Base-by-base conservation (phyloP, 2,888 invertebrate genomes). In the Acronicta leporina region DNA sequence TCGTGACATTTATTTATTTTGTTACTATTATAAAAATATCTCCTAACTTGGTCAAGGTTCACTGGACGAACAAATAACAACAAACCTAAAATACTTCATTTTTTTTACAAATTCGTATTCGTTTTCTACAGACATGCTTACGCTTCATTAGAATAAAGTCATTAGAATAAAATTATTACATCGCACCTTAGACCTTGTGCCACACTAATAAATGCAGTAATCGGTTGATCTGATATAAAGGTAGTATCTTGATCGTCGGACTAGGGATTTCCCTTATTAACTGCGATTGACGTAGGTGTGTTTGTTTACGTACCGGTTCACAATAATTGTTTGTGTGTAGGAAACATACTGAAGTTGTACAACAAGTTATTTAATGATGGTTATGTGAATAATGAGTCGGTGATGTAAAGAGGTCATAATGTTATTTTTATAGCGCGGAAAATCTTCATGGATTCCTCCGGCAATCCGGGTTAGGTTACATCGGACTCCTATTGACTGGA, bases 261-360 rank as follows among this genome's bases (percentile, higher is more conserved):
- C 40, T 7, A 55, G 55, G 59, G 64, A 64, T 59, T 64, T 52
- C 64, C 61, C 48, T 52, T 55, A 48, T 35, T 49, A 38, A 25
- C 41, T 49, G 15, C 49, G 42, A 62, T 57, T 63, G 57, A 63
- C 52, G 63, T 48, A 52, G 35, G n/a, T 40, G 6, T 50, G 33
- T 33, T 46, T 46, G 33, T 47, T 47, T 33, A 16, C 7, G 11
- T 41, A 41, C 15, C n/a, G 30, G 41, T 50, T 40, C 14, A n/a
- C 20, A 13, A 48, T 20, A 38, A 48, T 48, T 48, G 48, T 48
- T 38, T 48, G 38, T 40, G 7, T 25, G 20, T 13, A 68, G 46
- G 43, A 68, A 68, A 55, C 43, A n/a, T 43, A 61, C 16, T 40
- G 10, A 10, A 59, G 15, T 33, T 11, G 45, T 9, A 14, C 11